phyloP scores from a whole-genome alignment of 2,113 vertebrate species.

The Danionella cerebrum region DNA sequence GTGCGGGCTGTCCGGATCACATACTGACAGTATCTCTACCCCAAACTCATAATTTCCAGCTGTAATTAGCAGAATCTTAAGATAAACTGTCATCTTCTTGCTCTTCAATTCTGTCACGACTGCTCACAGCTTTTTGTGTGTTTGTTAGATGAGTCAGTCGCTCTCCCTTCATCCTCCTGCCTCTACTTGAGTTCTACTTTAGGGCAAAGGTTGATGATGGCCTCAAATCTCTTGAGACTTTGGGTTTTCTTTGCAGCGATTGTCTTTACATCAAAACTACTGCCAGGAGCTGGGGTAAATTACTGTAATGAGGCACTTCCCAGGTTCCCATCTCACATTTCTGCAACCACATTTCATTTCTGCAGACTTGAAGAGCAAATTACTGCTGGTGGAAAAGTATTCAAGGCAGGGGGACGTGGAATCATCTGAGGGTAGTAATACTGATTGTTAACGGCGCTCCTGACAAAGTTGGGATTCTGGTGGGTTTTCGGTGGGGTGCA shows the following conservation, averaged over 20 bases:
- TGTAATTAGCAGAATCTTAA: slow-evolving; percentile 6
- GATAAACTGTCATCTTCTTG: not conserved
- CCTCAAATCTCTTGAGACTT: not conserved
- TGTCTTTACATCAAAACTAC: slow-evolving; percentile 15
- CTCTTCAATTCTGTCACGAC: not conserved
- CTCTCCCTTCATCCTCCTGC: not conserved
- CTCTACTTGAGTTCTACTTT: not conserved
- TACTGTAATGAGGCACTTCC: not conserved
- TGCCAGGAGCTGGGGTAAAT: not conserved
- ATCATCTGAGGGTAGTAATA: slow-evolving; percentile 4
- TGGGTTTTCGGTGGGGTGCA: slow-evolving; percentile 38
- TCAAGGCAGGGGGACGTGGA: slow-evolving; percentile 19
- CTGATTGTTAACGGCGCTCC: slow-evolving; percentile 21
- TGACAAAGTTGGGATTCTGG: slow-evolving; percentile 50
- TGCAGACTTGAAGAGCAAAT: not conserved
- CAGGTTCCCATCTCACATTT: slow-evolving; percentile 35
- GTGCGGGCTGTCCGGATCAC: no score
- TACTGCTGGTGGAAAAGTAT: not conserved
- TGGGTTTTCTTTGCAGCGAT: not conserved
- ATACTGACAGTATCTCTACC: no score
- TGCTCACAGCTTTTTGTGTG: not conserved
- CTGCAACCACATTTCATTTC: no score
- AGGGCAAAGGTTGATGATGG: not conserved
- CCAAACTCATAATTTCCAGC: not conserved
- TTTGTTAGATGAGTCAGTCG: slow-evolving; percentile 20